Evolutionary conservation across 2,797 vertebrate species (phyloP), one percentile per base, ranked within the genome.

Genomic region (Mycteria americana): DNA sequence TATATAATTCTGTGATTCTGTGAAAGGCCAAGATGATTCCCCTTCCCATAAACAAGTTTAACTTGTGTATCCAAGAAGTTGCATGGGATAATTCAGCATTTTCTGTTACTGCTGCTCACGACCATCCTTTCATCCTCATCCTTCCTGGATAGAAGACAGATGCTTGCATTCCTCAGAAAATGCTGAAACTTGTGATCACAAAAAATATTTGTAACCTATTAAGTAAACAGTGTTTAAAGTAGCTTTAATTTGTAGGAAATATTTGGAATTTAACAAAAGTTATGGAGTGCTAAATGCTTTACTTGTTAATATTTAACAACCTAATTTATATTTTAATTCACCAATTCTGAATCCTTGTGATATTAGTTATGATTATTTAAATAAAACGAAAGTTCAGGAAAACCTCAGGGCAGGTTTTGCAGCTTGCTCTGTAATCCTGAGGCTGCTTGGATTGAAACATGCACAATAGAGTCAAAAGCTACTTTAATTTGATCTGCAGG

Each of bases 1-100:
- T 39, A 39, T 39, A 39, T 10, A 11, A 39, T 39, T 39, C 37
- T 39, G 37, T 39, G 37, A 37, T 39, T 39, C 37, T 39, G 37
- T 39, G 2, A 7, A 57, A 63, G 25, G 0, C 0, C 11, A 27
- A 60, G 43, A 6, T 35, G 4, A 25, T 76, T 85, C 10, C 4
- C 5, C 25, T 50, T 65, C 35, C 37, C 3, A 0, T 56, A 39
- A 39, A 28, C 3, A 18, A 46, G 3, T 48, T 57, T 9, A 64
- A 28, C 13, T 74, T 57, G 8, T 11, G 4, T 35, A 6, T 37
- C 35, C 1, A 2, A 62, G 30, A 39, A 6, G 3, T 13, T 11
- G 8, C 18, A 27, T 25, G 39, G 19, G 3, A 14, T 46, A 75
- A 85, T 35, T 70, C 45, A 30, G 22, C 10, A 0, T 67, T 77